Base-by-base conservation (phyloP, 2,797 vertebrate species). In the Centropyge bicolor region DNA sequence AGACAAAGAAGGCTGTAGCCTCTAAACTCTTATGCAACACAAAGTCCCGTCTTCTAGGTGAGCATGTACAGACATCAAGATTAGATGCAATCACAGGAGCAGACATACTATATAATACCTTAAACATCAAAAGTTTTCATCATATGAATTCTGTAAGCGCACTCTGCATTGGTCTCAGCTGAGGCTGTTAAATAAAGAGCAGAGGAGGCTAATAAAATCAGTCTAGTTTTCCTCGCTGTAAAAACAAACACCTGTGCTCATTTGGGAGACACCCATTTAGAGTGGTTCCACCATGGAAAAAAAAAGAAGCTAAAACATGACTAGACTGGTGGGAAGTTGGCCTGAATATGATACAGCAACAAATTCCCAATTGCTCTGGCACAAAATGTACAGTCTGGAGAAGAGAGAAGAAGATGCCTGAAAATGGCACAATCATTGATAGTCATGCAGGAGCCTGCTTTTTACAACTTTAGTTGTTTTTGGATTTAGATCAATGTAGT, bases 161-260 rank as follows among this genome's bases (percentile, higher is more conserved):
- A 74, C 65, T 46, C 11, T 78, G 70, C 62, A 82, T 79, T 80
- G 52, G 87, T 74, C 73, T 83, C 46, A 49, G n/a, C 35, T 24
- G 41, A 68, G 17, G 40, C 49, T 22, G 78, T 67, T n/a, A 36
- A 76, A 55, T 54, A 52, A 76, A 77, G 52, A 46, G 7, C 6
- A 45, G 22, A 19, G 38, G 36, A 64, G 59, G 62, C 56, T 51
- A 57, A 70, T 78, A 81, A 81, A 90, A 79, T 46, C 75, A 63
- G 70, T 49, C 54, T 49, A 41, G 60, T 77, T 86, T 89, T 83
- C 55, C 49, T 38, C 61, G 67, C 81, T 88, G 78, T 83, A 78
- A 78, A 90, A 92, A 93, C 87, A 92, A 88, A 88, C 85, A 91
- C 77, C 84, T 84, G 83, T 74, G 62, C 69, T 77, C 62, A 60